These are phyloP conservation scores for Conus canariensis DNA, from an alignment of 2,888 invertebrate species.

Conservation along the genomic window DNA sequence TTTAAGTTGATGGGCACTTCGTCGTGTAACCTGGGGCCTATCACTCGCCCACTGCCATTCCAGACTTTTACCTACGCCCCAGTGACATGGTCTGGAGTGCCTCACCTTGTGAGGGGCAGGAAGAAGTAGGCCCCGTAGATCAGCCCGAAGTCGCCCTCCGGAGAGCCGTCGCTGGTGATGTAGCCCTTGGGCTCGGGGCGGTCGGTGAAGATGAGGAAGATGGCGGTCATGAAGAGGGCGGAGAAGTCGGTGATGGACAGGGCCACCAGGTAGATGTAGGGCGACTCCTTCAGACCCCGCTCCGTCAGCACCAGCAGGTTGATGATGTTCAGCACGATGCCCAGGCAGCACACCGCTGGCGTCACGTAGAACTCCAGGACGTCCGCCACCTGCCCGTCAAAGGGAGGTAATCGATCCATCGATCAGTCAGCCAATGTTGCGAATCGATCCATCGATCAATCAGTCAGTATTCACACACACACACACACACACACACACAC, in stretches of 20 bases:
- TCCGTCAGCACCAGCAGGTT: slow-evolving; percentile 72
- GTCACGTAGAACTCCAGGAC: slow-evolving; percentile 57
- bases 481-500: neutral
- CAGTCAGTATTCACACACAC: neutral
- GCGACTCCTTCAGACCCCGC: slow-evolving; percentile 70
- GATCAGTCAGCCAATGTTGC: neutral
- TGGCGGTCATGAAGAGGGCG: slow-evolving; percentile 67
- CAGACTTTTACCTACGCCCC: too few species aligned
- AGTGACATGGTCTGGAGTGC: too few species aligned
- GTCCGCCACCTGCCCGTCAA: slow-evolving; percentile 25
- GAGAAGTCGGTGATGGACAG: slow-evolving; percentile 70
- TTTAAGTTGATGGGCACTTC: too few species aligned
- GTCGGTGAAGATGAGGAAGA: slow-evolving; percentile 54
- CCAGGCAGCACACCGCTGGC: slow-evolving; percentile 72
- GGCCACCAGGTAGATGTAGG: slow-evolving; percentile 73
- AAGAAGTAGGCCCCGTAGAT: slow-evolving; percentile 69
- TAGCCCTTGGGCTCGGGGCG: neutral
- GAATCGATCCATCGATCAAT: neutral
- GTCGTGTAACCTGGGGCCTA: too few species aligned
- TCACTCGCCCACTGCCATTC: too few species aligned
- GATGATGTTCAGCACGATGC: slow-evolving; percentile 72
- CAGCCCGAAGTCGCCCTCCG: slow-evolving; percentile 60
- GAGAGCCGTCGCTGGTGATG: slow-evolving; percentile 55
- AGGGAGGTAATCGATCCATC: neutral
- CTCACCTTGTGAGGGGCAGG: slow-evolving; percentile 59